Evolutionary conservation across 2,113 vertebrate genomes (phyloP).

Genomic region (Notarius lentiginosus): DNA sequence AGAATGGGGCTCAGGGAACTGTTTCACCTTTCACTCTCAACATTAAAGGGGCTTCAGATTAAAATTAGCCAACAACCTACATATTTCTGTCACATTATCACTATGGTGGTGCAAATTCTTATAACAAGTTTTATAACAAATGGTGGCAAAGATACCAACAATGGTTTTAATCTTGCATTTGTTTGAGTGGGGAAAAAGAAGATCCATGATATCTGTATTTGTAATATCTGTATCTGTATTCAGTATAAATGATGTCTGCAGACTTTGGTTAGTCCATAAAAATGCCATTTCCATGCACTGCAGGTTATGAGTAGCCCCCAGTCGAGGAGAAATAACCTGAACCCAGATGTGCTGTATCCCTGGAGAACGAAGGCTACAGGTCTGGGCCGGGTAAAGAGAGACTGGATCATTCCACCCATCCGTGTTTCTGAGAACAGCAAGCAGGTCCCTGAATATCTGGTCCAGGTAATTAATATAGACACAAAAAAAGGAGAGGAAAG

Average conservation of each 20-base stretch:
- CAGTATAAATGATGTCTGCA: neutral
- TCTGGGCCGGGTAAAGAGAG: constrained; percentile 78
- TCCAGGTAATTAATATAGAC: constrained; percentile 78
- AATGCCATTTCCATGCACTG: neutral
- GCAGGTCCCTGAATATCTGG: constrained; percentile 84
- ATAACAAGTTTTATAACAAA: neutral
- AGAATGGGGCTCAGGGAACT: neutral
- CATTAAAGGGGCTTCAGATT: neutral
- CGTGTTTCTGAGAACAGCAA: constrained; percentile 90
- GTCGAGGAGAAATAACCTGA: constrained; percentile 17
- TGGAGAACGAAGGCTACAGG: constrained; percentile 67
- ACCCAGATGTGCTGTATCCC: constrained; percentile 58
- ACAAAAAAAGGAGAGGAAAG: neutral
- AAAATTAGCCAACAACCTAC: neutral
- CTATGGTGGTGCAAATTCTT: neutral
- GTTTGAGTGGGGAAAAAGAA: neutral
- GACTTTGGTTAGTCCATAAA: neutral
- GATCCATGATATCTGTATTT: neutral
- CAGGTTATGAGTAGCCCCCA: constrained; percentile 63
- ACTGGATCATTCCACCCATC: constrained; percentile 97
- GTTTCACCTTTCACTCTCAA: constrained; percentile 8
- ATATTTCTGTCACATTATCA: neutral
- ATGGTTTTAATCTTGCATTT: neutral
- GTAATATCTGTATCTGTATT: neutral
- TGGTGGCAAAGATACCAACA: neutral